phyloP scores from a whole-genome alignment of 2,888 invertebrate genomes.

The Philopedon plagiatum region DNA sequence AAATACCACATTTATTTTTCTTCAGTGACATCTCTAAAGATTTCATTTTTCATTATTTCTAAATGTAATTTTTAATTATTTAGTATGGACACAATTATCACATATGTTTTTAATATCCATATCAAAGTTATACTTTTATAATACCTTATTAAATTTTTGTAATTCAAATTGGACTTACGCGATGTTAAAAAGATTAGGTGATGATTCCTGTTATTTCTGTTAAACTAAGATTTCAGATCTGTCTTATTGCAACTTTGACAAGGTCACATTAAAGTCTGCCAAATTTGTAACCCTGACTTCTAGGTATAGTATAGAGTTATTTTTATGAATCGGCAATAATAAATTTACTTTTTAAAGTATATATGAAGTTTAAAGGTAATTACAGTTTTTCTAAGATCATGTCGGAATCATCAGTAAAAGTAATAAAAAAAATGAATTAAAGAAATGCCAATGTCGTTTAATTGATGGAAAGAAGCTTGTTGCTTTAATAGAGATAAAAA shows the following conservation, averaged over 20 bases:
- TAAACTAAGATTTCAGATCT: conserved; percentile 36
- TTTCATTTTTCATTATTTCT: not conserved
- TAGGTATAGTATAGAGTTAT: conserved; percentile 54
- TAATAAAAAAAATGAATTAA: conserved; percentile 19
- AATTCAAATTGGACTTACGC: not conserved
- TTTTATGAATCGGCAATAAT: conserved; percentile 59
- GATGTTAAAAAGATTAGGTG: conserved; percentile 36
- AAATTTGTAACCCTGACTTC: conserved; percentile 56
- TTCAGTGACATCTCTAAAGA: not conserved
- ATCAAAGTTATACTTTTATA: conserved; percentile 13
- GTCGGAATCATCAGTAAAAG: conserved; percentile 23
- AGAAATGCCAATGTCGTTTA: conserved; percentile 38
- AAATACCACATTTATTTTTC: conserved; percentile 1
- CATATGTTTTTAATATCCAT: conserved; percentile 9
- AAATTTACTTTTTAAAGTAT: conserved; percentile 53
- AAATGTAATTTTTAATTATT: no score
- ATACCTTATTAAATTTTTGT: not conserved
- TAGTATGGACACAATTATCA: not conserved
- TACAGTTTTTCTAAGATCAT: conserved; percentile 44
- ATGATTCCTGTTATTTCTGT: conserved; percentile 27
- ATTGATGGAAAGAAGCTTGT: conserved; percentile 46
- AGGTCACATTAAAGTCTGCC: conserved; percentile 61
- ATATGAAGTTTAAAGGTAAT: conserved; percentile 51
- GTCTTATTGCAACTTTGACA: conserved; percentile 58
- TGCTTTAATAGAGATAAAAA: conserved; percentile 46